Evolutionary conservation across 2,113 vertebrate genomes (phyloP).

Genomic region (Tautogolabrus adspersus): DNA sequence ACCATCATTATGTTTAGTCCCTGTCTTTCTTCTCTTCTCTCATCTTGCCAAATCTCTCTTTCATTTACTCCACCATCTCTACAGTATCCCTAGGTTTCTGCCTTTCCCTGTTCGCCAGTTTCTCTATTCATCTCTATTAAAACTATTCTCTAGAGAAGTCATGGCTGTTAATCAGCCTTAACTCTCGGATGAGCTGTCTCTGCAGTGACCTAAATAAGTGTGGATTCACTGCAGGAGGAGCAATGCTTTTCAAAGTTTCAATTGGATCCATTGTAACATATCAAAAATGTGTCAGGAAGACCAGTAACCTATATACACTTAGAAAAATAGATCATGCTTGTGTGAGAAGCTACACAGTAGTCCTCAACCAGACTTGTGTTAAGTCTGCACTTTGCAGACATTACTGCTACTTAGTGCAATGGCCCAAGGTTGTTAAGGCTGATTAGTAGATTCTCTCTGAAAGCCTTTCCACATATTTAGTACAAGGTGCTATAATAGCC

Average conservation of each 20-base stretch:
- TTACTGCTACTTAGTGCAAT: background rate
- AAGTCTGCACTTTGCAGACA: background rate
- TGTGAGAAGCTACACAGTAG: background rate
- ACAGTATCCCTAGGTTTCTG: background rate
- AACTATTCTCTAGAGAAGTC: constrained; percentile 6
- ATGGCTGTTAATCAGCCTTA: constrained; percentile 40
- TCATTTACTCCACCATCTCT: background rate
- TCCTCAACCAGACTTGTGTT: background rate
- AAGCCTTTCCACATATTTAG: background rate
- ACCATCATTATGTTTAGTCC: background rate
- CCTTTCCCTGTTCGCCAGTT: background rate
- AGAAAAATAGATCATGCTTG: background rate
- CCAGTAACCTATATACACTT: background rate
- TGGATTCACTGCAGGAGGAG: background rate
- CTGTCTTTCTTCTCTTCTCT: background rate
- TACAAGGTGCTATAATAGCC: too few relatives aligned
- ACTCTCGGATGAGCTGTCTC: constrained; percentile 28
- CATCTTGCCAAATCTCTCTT: constrained; percentile 2
- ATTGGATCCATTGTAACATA: background rate
- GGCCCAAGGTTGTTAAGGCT: background rate
- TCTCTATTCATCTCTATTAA: constrained; percentile 7
- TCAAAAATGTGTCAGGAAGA: background rate
- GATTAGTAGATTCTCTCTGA: too few relatives aligned
- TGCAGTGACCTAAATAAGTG: constrained; percentile 47
- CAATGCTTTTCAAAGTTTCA: constrained; percentile 17